phyloP scores from a whole-genome alignment of 2,113 vertebrate species.

The Callionymus lyra region DNA sequence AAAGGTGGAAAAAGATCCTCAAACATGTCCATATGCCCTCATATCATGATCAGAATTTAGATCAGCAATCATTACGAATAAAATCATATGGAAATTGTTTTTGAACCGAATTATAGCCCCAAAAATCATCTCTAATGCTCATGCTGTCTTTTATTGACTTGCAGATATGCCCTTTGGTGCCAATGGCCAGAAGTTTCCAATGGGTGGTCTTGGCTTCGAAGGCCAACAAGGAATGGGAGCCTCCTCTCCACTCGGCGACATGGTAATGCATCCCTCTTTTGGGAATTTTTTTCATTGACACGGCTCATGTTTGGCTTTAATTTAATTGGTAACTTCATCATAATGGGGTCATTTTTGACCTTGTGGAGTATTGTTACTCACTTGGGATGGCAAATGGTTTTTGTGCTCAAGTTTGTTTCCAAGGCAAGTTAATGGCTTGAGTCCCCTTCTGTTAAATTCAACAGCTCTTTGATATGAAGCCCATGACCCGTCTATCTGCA shows the following conservation, averaged over 20 bases:
- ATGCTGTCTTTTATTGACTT: not conserved
- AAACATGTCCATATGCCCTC: too few species aligned
- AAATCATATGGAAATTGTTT: too few species aligned
- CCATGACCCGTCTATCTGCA: constrained; percentile 54
- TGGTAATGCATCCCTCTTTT: constrained; percentile 91
- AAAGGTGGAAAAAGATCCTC: too few species aligned
- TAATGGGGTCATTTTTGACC: too few species aligned
- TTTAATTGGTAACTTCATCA: too few species aligned
- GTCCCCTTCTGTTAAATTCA: constrained; percentile 35
- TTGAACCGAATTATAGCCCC: too few species aligned
- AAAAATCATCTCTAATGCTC: constrained; percentile 3
- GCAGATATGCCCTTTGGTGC: constrained; percentile 82
- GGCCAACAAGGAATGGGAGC: constrained; percentile 82
- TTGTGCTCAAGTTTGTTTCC: not conserved
- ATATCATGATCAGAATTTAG: too few species aligned
- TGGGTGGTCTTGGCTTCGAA: constrained; percentile 87
- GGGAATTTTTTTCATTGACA: constrained; percentile 39
- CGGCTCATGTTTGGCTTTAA: constrained; percentile 14
- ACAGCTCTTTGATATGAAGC: constrained; percentile 1
- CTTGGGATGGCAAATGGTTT: too few species aligned
- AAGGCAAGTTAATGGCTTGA: constrained; percentile 21
- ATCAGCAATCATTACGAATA: too few species aligned
- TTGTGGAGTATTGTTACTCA: too few species aligned
- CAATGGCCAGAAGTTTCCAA: constrained; percentile 83
- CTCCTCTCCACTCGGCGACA: constrained; percentile 74